phyloP scores from a whole-genome alignment of 2,888 invertebrate species.

The Sminthurides aquaticus region DNA sequence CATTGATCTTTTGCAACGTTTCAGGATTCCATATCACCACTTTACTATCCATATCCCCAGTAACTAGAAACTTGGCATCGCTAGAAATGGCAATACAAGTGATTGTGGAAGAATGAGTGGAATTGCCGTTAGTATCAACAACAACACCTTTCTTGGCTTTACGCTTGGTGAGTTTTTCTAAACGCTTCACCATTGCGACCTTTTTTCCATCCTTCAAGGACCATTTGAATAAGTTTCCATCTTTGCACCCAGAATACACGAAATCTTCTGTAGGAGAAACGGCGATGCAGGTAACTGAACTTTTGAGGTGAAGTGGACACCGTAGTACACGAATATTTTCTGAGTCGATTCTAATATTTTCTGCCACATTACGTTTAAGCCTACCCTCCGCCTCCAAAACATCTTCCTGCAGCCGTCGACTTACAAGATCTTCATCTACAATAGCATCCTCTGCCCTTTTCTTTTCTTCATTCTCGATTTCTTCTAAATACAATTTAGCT shows the following conservation, averaged over 20 bases:
- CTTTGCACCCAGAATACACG: constrained; percentile 79
- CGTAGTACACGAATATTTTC: constrained; percentile 54
- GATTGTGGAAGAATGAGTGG: constrained; percentile 49
- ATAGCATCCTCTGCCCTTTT: constrained; percentile 60
- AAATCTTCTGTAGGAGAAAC: constrained; percentile 64
- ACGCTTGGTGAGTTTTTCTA: constrained; percentile 43
- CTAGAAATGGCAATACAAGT: constrained; percentile 64
- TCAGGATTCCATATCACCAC: constrained; percentile 78
- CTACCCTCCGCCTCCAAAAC: constrained; percentile 78
- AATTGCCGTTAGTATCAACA: constrained; percentile 17
- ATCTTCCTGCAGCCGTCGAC: constrained; percentile 72
- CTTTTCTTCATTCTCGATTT: constrained; percentile 69
- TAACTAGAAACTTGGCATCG: constrained; percentile 72
- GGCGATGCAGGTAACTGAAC: constrained; percentile 69
- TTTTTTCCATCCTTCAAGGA: constrained; percentile 48
- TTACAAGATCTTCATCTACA: constrained; percentile 56
- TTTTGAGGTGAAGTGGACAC: constrained; percentile 58
- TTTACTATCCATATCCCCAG: constrained; percentile 60
- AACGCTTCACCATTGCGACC: constrained; percentile 47
- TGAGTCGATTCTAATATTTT: constrained; percentile 49
- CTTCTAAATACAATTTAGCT: constrained; percentile 80
- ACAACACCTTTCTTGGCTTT: constrained; percentile 39
- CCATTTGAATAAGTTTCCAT: constrained; percentile 79
- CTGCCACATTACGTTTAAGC: constrained; percentile 67
- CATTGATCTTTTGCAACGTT: constrained; percentile 67